phyloP scores from a whole-genome alignment of 2,888 invertebrate species.

The Leptopilina drosophilae region DNA sequence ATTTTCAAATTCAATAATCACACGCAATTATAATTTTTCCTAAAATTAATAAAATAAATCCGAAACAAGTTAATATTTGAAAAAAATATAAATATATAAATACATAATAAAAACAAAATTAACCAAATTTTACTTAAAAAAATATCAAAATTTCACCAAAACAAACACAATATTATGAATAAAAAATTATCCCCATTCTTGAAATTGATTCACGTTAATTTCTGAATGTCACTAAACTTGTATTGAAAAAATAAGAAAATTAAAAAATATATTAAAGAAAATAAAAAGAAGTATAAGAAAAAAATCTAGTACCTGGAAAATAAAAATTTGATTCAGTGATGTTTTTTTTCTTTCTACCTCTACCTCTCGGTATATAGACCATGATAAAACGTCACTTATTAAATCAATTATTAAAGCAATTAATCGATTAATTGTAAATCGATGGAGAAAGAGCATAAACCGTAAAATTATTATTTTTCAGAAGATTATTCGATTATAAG shows the following conservation, averaged over 20 bases:
- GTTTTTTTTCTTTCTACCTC: background rate
- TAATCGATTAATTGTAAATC: background rate
- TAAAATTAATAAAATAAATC: too few species aligned
- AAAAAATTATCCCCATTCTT: background rate
- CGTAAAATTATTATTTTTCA: background rate
- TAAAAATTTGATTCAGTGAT: background rate
- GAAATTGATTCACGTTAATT: too few species aligned
- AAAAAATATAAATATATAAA: too few species aligned
- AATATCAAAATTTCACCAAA: too few species aligned
- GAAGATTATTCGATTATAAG: background rate
- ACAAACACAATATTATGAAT: too few species aligned
- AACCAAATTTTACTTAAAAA: too few species aligned
- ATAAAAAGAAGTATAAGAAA: background rate
- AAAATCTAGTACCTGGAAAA: background rate
- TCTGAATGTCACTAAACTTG: background rate
- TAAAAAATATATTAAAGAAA: background rate
- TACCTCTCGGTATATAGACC: background rate
- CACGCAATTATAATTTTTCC: too few species aligned
- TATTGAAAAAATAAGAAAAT: background rate
- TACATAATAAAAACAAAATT: too few species aligned
- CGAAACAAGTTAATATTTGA: too few species aligned
- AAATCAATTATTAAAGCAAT: background rate
- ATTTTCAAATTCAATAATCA: too few species aligned
- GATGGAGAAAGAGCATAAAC: background rate
- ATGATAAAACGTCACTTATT: constrained; percentile 5